These are phyloP conservation scores for Cepaea hortensis DNA, from an alignment of 2,888 invertebrate species.

Conservation along the genomic window DNA sequence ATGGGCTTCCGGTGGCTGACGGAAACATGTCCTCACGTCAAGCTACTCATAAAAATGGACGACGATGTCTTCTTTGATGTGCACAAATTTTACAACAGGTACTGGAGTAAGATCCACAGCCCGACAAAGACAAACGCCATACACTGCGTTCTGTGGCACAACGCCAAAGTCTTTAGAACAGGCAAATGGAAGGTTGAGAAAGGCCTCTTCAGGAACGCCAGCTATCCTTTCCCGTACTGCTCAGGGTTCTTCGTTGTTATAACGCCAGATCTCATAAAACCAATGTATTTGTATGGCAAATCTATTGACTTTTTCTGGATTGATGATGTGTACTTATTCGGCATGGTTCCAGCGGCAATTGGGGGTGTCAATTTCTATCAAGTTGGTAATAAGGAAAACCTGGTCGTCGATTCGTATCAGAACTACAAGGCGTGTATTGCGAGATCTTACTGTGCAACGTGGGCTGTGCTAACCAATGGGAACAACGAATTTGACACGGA, in stretches of 20 bases:
- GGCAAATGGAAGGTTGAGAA: constrained; percentile 46
- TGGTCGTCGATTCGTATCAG: neutral
- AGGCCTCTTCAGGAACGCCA: constrained; percentile 35
- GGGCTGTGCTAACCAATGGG: constrained; percentile 30
- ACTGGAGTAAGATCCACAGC: neutral
- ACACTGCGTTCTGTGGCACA: constrained; percentile 38
- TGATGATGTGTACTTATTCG: constrained; percentile 42
- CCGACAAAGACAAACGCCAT: neutral
- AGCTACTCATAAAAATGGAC: constrained; percentile 8
- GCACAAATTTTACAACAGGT: constrained; percentile 24
- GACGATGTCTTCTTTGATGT: constrained; percentile 25
- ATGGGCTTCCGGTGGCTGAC: constrained; percentile 45
- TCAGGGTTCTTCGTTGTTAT: constrained; percentile 35
- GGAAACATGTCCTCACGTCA: constrained; percentile 23
- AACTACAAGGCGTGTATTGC: neutral
- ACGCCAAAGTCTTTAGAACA: constrained; percentile 29
- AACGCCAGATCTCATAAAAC: constrained; percentile 29
- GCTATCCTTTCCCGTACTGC: constrained; percentile 42
- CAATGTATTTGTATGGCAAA: constrained; percentile 29
- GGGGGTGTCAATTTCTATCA: constrained; percentile 20
- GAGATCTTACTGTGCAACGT: neutral
- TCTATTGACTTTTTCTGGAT: constrained; percentile 46
- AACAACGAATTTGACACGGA: constrained; percentile 12
- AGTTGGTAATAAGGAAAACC: neutral
- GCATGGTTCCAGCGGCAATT: constrained; percentile 39